Conservation (phyloP, 1,140 invertebrate species). For the Ceratina australensis region DNA sequence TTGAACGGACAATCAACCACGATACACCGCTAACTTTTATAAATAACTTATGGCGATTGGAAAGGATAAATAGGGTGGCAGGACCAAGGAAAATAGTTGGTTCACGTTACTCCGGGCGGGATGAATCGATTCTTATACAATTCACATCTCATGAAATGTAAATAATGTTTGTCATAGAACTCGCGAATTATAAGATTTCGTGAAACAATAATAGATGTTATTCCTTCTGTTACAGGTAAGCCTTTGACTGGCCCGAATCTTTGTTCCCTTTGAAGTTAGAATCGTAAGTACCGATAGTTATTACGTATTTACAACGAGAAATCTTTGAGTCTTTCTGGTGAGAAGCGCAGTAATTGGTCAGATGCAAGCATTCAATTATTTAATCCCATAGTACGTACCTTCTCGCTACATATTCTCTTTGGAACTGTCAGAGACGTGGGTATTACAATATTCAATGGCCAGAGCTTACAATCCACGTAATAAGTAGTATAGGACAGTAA, state of each 20-base stretch:
- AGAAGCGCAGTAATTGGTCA: too few relatives aligned
- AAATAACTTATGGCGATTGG: conserved; percentile 49
- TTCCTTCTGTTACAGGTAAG: conserved; percentile 27
- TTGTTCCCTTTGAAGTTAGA: not conserved
- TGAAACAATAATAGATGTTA: not conserved
- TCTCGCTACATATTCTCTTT: too few relatives aligned
- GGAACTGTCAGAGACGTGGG: not conserved
- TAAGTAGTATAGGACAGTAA: not conserved
- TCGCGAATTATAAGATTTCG: too few relatives aligned
- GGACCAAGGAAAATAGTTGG: not conserved
- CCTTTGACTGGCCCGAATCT: too few relatives aligned
- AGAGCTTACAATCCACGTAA: not conserved
- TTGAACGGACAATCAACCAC: conserved; percentile 47
- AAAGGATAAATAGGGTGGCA: conserved; percentile 27
- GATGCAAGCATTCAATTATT: too few relatives aligned
- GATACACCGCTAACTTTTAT: conserved; percentile 54
- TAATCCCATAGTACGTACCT: too few relatives aligned
- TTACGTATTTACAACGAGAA: too few relatives aligned
- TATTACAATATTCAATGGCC: not conserved
- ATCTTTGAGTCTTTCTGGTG: too few relatives aligned
- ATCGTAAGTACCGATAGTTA: too few relatives aligned
- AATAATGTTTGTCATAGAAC: not conserved
- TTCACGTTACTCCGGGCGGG: not conserved
- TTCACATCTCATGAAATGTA: not conserved
- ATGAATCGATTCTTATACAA: conserved; percentile 1